phyloP scores from a whole-genome alignment of 2,888 invertebrate species.

The Andrena flavipes region DNA sequence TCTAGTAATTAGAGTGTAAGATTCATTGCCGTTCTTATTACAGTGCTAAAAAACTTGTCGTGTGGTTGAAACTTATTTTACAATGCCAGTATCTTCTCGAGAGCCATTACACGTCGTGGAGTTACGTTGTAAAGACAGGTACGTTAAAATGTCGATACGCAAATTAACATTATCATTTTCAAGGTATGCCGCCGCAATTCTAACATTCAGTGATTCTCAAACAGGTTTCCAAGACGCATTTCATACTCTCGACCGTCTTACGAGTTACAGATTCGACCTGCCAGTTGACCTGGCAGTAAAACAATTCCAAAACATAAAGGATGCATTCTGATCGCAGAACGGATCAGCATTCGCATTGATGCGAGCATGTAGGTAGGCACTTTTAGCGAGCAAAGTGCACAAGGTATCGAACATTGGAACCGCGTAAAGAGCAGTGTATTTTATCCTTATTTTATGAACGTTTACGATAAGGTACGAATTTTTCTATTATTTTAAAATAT shows the following conservation, averaged over 20 bases:
- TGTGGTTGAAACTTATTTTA: conserved; percentile 97
- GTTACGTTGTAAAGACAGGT: conserved; percentile 97
- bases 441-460: conserved; percentile 31
- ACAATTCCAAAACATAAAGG: conserved; percentile 98
- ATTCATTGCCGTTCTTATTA: conserved; percentile 75
- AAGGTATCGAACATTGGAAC: conserved; percentile 23
- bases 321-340: conserved; percentile 86
- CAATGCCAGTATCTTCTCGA: conserved; percentile 93
- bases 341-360: conserved; percentile 1
- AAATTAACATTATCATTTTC: not conserved
- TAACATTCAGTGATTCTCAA: conserved; percentile 52
- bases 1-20: not conserved
- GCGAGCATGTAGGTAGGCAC: conserved; percentile 31
- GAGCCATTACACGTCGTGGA: conserved; percentile 94
- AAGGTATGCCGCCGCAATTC: not conserved
- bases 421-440: conserved; percentile 38
- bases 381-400: conserved; percentile 37
- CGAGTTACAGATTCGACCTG: conserved; percentile 94
- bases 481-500: conserved; percentile 26
- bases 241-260: conserved; percentile 94
- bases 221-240: conserved; percentile 97
- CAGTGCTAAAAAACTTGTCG: conserved; percentile 95
- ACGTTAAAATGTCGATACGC: conserved; percentile 45
- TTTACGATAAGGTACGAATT: conserved; percentile 6
- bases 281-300: conserved; percentile 98